Percentiles rank a stretch among this genome's conserved stretches.
phyloP scores from a whole-genome alignment of 2,797 vertebrate genomes.

The Schizopygopsis malacanthus region DNA sequence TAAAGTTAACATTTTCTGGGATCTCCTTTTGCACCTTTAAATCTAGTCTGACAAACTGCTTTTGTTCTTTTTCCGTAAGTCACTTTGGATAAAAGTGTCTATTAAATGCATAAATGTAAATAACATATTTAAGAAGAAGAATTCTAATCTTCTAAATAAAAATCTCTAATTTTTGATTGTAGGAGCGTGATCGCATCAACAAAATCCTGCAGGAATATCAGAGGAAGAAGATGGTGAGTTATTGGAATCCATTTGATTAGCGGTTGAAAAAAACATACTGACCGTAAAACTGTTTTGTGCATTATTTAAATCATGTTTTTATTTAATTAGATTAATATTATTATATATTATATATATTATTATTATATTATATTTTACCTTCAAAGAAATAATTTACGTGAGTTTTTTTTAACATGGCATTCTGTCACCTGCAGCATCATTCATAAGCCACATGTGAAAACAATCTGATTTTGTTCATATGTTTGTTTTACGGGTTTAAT shows the following conservation, averaged over 20 bases:
- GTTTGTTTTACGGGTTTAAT: background rate
- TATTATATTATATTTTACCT: background rate
- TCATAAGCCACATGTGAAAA: background rate
- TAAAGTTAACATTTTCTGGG: too few relatives aligned
- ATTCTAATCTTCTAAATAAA: background rate
- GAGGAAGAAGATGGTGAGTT: conserved; percentile 93
- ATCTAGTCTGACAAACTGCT: background rate
- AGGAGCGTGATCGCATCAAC: conserved; percentile 92
- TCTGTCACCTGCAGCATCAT: background rate
- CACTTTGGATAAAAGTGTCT: background rate
- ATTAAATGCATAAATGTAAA: background rate
- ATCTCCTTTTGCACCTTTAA: background rate
- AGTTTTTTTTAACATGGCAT: too few relatives aligned
- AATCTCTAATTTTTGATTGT: conserved; percentile 9
- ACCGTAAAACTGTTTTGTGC: background rate
- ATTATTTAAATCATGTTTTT: background rate
- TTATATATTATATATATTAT: too few relatives aligned
- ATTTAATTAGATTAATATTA: background rate
- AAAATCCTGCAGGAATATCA: conserved; percentile 91
- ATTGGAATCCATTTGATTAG: background rate
- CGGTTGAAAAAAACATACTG: background rate
- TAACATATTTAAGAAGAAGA: background rate
- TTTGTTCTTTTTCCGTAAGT: background rate
- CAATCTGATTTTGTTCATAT: background rate
- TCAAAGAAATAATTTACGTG: background rate